Percentiles rank a stretch among this genome's conserved stretches.
These are phyloP conservation scores for Isaurus tuberculatus DNA, from an alignment of 92 coral and sea anemone species.

Conservation along the genomic window DNA sequence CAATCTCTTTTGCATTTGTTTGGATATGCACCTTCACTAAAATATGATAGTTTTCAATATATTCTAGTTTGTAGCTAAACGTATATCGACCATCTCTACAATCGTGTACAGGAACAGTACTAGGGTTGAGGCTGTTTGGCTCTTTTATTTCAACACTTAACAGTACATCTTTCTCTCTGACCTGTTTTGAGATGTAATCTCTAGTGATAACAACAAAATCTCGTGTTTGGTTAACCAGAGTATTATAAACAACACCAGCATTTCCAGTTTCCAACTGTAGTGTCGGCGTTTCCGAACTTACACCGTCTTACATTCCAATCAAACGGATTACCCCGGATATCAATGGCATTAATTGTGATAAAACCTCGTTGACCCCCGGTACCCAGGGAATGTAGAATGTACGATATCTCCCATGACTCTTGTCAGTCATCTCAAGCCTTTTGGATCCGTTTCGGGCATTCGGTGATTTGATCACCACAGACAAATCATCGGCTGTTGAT, in stretches of 20 bases:
- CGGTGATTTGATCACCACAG: not conserved
- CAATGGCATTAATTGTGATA: not conserved
- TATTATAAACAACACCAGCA: not conserved
- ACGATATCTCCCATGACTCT: not conserved
- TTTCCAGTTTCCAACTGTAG: not conserved
- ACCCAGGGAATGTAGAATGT: not conserved
- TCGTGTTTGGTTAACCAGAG: not conserved
- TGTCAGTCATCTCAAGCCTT: not conserved
- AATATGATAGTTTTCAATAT: not conserved
- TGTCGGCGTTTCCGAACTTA: not conserved
- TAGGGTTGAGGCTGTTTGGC: not conserved
- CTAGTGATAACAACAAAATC: not conserved
- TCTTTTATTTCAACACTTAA: constrained; percentile 3
- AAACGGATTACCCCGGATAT: not conserved
- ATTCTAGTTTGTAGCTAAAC: no score
- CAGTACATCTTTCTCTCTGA: not conserved
- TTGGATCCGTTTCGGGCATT: not conserved
- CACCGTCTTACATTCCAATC: not conserved
- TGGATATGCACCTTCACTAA: no score
- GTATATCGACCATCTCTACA: no score
- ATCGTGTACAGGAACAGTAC: not conserved
- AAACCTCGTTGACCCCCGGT: not conserved
- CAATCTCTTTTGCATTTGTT: no score
- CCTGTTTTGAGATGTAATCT: not conserved
- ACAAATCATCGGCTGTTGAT: not conserved